Base-by-base conservation (phyloP, 2,113 vertebrate species). In the Nicator chloris region DNA sequence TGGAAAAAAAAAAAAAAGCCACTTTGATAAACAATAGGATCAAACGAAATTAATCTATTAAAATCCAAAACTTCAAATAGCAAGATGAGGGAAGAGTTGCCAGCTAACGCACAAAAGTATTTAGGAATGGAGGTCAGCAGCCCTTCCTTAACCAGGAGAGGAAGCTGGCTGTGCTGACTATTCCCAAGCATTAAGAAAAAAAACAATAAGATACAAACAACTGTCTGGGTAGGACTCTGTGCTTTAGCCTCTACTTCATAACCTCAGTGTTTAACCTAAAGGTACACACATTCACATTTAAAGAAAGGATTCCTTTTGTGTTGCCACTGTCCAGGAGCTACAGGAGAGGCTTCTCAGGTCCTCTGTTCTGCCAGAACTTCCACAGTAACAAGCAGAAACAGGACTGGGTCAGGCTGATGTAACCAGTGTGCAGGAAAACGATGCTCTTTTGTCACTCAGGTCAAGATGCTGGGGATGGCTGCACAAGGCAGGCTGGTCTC, bases 261-360 rank as follows among this genome's bases (percentile, higher is more conserved):
- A 56, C 1, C 28, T 56, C 40, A 37, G 8, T 22, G 18, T 51
- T 66, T 33, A n/a, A 61, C 42, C 39, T 40, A 45, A 31, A 56
- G 11, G 2, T 20, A 10, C 16, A 4, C 3, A 26, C 4, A 9
- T 35, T 12, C 0, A 3, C 42, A 17, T 40, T 40, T 19, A 20
- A 28, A 63, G 11, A 78, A 22, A 59, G 1, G 3, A 13, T 21
- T 50, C 7, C 13, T 82, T 49, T 33, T 35, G 22, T 69, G 31
- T 40, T 56, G 4, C n/a, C 35, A 18, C 21, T 21, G 12, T 6
- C 44, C 51, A 40, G 27, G 12, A 75, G 26, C 26, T 82, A 23
- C 53, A 82, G 39, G 14, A 77, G 44, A 60, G 11, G 11, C 4
- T 71, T 68, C 10, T n/a, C 45, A 39, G 14, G 6, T 39, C 13